Evolutionary conservation across 1,140 invertebrate species (phyloP).

Genomic region (Cecropterus lyciades): DNA sequence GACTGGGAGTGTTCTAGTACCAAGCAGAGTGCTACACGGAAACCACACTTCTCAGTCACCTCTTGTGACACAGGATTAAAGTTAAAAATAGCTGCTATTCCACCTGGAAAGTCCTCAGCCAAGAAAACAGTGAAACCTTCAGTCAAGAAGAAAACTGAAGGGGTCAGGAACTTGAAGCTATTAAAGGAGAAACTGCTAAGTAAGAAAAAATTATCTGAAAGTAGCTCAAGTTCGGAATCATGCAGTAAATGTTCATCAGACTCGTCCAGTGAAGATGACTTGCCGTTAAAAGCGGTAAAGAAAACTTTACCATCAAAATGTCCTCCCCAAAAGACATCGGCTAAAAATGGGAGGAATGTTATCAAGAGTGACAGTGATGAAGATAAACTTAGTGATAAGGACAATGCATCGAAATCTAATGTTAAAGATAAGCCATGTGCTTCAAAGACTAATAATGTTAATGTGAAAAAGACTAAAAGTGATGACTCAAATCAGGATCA

Average conservation of each 20-base stretch:
- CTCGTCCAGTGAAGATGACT: constrained; percentile 76
- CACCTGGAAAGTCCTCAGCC: constrained; percentile 56
- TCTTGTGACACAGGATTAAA: constrained; percentile 76
- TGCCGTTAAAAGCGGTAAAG: constrained; percentile 71
- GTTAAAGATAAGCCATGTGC: constrained; percentile 58
- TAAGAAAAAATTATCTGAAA: constrained; percentile 68
- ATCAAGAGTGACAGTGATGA: constrained; percentile 70
- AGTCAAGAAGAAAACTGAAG: constrained; percentile 65
- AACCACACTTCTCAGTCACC: constrained; percentile 77
- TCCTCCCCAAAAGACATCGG: constrained; percentile 50
- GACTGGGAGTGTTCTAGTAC: constrained; percentile 70
- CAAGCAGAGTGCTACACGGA: constrained; percentile 59
- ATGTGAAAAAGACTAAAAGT: constrained; percentile 73
- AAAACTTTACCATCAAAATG: constrained; percentile 67
- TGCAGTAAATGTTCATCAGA: constrained; percentile 78
- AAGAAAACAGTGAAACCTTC: constrained; percentile 60
- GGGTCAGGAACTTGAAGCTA: constrained; percentile 34
- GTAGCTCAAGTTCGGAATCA: constrained; percentile 70
- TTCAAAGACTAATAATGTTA: constrained; percentile 53
- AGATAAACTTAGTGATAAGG: constrained; percentile 58
- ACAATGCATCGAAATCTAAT: constrained; percentile 50
- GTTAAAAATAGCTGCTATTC: constrained; percentile 77
- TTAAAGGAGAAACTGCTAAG: constrained; percentile 47
- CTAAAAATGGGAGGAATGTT: constrained; percentile 47
- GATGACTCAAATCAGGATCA: constrained; percentile 57